Conservation (phyloP, 2,888 invertebrate genomes). For the Actias luna region DNA sequence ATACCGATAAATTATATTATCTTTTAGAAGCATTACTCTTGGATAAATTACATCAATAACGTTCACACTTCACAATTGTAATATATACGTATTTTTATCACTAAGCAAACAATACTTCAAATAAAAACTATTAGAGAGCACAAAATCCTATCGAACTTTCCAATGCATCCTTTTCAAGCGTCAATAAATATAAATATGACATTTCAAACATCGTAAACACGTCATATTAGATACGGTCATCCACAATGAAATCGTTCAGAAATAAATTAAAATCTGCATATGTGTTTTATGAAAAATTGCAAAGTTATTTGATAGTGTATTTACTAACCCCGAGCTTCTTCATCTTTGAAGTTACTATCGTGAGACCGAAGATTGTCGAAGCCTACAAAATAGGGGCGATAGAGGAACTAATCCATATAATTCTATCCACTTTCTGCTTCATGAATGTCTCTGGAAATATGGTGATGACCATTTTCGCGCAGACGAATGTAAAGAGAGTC, state of each 20-base stretch:
- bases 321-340: conserved; percentile 51
- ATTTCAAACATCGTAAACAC: conserved; percentile 9
- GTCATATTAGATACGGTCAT: background rate
- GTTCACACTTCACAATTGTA: too few species aligned
- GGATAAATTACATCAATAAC: too few species aligned
- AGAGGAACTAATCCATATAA: conserved; percentile 42
- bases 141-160: too few species aligned
- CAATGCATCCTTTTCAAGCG: too few species aligned
- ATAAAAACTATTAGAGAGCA: too few species aligned
- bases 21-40: too few species aligned
- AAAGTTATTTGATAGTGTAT: conserved; percentile 22
- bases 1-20: too few species aligned
- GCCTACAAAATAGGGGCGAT: conserved; percentile 36
- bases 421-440: conserved; percentile 46
- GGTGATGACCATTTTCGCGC: conserved; percentile 46
- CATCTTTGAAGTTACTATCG: conserved; percentile 49
- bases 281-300: conserved; percentile 6
- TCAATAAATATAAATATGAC: background rate
- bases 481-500: conserved; percentile 41
- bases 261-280: conserved; percentile 1
- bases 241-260: conserved; percentile 6
- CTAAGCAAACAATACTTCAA: too few species aligned
- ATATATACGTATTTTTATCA: too few species aligned
- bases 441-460: conserved; percentile 61
- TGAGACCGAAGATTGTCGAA: conserved; percentile 44